phyloP scores from a whole-genome alignment of 2,888 invertebrate genomes.

The Nemurella pictetii region DNA sequence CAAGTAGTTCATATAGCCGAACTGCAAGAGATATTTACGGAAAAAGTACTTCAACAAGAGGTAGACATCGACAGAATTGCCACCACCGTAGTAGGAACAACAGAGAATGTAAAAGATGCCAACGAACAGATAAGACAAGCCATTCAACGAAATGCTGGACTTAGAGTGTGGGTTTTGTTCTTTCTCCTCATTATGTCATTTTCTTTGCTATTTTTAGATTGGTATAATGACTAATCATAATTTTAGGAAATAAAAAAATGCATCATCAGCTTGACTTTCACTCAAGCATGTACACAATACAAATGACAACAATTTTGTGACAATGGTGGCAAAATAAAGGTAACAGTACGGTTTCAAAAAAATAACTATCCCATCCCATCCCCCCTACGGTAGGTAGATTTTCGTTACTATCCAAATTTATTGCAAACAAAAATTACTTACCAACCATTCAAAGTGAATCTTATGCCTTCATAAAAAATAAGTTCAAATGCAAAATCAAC shows the following conservation, averaged over 20 bases:
- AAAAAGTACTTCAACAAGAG: constrained; percentile 89
- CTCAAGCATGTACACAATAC: too few relatives aligned
- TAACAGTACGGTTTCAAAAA: too few relatives aligned
- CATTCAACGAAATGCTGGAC: constrained; percentile 94
- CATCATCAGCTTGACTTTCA: neutral
- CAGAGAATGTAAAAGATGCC: constrained; percentile 94
- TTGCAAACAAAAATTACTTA: too few relatives aligned
- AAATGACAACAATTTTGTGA: too few relatives aligned
- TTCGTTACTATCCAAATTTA: too few relatives aligned
- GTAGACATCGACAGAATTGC: constrained; percentile 89
- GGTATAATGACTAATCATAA: constrained; percentile 92
- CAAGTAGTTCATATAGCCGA: constrained; percentile 96
- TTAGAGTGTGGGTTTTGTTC: constrained; percentile 92
- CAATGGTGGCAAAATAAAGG: too few relatives aligned
- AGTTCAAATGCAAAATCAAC: constrained; percentile 10
- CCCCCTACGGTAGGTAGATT: too few relatives aligned
- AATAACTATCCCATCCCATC: too few relatives aligned
- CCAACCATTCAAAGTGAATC: too few relatives aligned
- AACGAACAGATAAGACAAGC: constrained; percentile 97
- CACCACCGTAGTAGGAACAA: constrained; percentile 85
- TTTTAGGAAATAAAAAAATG: neutral
- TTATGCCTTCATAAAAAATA: too few relatives aligned
- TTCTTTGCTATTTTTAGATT: constrained; percentile 93
- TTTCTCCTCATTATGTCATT: constrained; percentile 95
- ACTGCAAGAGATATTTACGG: constrained; percentile 93